Percentiles rank a stretch among this genome's conserved stretches.
Conservation (phyloP, 2,113 vertebrate genomes). For the Sula dactylatra region DNA sequence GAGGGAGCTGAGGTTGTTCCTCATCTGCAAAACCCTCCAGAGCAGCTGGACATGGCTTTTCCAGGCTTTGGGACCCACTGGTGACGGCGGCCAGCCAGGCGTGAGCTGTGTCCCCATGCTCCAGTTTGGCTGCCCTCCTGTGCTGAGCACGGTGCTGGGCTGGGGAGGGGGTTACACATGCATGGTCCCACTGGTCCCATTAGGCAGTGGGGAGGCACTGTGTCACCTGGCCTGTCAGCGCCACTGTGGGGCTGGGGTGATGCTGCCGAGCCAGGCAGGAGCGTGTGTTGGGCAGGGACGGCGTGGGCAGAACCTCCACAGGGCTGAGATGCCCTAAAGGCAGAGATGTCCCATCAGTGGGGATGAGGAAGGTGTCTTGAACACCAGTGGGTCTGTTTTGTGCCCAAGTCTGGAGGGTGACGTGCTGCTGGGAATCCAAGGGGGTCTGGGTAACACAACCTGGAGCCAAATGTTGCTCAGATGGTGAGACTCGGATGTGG, state of each 20-base stretch:
- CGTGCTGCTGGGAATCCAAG: background rate
- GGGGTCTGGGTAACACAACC: background rate
- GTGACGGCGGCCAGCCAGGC: background rate
- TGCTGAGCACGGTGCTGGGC: fast-evolving
- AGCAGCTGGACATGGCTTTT: background rate
- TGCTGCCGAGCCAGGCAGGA: background rate
- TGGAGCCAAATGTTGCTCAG: background rate
- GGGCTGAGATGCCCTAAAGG: background rate
- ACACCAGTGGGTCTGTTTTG: fast-evolving
- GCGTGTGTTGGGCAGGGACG: background rate
- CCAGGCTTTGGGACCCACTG: background rate
- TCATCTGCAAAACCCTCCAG: background rate
- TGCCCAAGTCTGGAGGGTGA: background rate
- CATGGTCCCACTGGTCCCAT: fast-evolving
- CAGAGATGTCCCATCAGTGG: fast-evolving
- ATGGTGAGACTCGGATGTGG: fast-evolving
- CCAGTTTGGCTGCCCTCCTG: background rate
- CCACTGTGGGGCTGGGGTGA: fast-evolving
- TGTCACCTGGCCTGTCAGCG: background rate
- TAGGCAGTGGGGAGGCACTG: background rate
- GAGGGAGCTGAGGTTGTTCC: slow-evolving; percentile 52
- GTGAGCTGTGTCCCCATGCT: fast-evolving
- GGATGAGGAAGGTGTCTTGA: background rate
- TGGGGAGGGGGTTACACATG: background rate
- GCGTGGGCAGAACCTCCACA: fast-evolving